These are phyloP conservation scores for Alca torda DNA, from an alignment of 2,797 vertebrate genomes.

Conservation along the genomic window DNA sequence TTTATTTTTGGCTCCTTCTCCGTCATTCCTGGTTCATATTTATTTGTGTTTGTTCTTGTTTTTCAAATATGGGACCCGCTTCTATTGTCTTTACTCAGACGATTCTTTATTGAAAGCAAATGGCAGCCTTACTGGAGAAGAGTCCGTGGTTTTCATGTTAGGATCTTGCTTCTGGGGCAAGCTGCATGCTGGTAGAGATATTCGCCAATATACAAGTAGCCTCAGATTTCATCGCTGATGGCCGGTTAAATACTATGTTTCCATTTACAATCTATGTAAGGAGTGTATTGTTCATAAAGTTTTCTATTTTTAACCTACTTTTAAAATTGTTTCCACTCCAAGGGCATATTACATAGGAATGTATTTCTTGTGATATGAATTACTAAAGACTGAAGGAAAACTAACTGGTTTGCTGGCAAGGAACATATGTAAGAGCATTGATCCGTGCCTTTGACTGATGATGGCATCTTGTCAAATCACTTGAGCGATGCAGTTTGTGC, in stretches of 20 bases:
- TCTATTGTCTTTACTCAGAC: conserved; percentile 20
- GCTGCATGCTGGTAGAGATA: not conserved
- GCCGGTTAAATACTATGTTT: not conserved
- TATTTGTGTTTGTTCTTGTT: conserved; percentile 14
- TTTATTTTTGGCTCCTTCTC: conserved; percentile 20
- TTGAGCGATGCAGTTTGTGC: not conserved
- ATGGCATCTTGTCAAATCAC: not conserved
- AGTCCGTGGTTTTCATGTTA: not conserved
- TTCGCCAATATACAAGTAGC: not conserved
- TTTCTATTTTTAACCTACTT: not conserved
- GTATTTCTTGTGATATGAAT: not conserved
- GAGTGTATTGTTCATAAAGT: not conserved
- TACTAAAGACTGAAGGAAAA: conserved; percentile 6
- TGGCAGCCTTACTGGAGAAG: not conserved
- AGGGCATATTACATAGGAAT: not conserved
- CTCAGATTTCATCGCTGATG: not conserved
- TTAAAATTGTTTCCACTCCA: not conserved
- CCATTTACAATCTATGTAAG: not conserved
- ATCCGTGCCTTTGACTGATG: not conserved
- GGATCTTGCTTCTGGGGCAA: not conserved
- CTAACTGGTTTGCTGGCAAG: not conserved
- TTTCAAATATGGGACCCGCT: not conserved
- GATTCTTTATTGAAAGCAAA: conserved; percentile 43
- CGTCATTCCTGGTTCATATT: not conserved
- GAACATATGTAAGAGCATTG: not conserved